phyloP scores from a whole-genome alignment of 2,797 vertebrate genomes.

The Naso thynnoides region DNA sequence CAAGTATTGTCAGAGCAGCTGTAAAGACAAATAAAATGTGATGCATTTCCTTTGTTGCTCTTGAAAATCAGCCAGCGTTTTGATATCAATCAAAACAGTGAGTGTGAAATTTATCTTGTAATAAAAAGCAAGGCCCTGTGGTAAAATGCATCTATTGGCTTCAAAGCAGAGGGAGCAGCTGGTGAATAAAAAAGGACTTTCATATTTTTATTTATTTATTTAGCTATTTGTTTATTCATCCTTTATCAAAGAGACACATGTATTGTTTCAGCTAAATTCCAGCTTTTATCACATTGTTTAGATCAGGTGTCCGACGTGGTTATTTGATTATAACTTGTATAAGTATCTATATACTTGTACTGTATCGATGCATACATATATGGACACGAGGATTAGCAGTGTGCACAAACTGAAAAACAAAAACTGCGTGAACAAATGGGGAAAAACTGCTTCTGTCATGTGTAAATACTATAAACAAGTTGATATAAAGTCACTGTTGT shows the following conservation, averaged over 20 bases:
- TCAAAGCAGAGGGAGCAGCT: constrained; percentile 14
- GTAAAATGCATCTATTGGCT: constrained; percentile 23
- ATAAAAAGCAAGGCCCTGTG: constrained; percentile 44
- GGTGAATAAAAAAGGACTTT: constrained; percentile 9
- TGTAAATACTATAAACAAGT: no score
- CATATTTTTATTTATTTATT: constrained; percentile 1
- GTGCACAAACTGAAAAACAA: no score
- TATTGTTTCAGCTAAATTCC: neutral
- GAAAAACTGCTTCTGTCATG: no score
- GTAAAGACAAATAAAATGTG: constrained; percentile 33
- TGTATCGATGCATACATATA: no score
- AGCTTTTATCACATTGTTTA: neutral
- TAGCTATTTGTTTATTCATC: constrained; percentile 8
- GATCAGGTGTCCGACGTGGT: neutral
- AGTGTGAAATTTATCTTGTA: constrained; percentile 40
- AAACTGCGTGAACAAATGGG: no score
- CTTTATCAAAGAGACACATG: constrained; percentile 10
- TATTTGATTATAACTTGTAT: neutral
- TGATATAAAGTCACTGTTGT: no score
- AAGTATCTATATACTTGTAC: no score
- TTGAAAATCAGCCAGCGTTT: constrained; percentile 43
- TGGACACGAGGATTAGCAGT: no score
- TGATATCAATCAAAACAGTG: constrained; percentile 38
- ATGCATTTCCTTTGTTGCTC: constrained; percentile 38
- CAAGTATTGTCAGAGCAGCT: neutral